Evolutionary conservation across 2,797 vertebrate genomes (phyloP).

Genomic region (Oceanodroma leucorhoa): DNA sequence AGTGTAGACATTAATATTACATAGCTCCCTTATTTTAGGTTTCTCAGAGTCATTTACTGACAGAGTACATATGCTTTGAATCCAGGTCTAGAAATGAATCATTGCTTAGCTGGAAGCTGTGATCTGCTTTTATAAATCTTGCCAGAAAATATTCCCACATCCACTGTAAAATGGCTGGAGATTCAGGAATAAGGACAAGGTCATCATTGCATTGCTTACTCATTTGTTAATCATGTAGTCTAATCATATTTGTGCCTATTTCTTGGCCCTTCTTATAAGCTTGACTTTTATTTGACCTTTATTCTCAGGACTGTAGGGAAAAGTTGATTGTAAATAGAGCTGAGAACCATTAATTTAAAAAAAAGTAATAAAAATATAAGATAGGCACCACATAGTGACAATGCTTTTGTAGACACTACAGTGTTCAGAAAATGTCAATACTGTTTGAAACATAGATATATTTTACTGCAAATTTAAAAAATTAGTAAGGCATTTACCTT

Average conservation of each 20-base stretch:
- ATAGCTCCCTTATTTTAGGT: slow-evolving; percentile 12
- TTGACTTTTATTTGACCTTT: not conserved
- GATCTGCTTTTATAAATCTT: slow-evolving; percentile 30
- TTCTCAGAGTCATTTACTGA: slow-evolving; percentile 28
- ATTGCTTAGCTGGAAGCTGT: not conserved
- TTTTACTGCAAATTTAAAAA: not conserved
- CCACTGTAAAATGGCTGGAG: not conserved
- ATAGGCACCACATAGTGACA: not conserved
- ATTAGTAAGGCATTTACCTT: not conserved
- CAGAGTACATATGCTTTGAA: not conserved
- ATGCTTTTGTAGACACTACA: not conserved
- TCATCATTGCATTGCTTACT: not conserved
- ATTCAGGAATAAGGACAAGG: not conserved
- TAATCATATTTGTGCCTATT: not conserved
- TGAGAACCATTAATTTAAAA: not conserved
- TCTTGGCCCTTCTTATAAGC: not conserved
- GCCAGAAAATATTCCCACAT: not conserved
- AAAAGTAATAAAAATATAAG: not conserved
- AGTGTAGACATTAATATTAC: not conserved
- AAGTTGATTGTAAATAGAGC: not conserved
- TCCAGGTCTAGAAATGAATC: slow-evolving; percentile 10
- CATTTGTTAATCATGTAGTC: not conserved
- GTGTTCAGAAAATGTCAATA: not conserved
- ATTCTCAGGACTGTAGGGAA: not conserved
- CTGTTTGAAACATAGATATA: not conserved